A percentile compares a stretch with the other conserved stretches of the same genome.
These are phyloP conservation scores for Clepsis dumicolana DNA, from an alignment of 2,888 invertebrate species.

Conservation along the genomic window DNA sequence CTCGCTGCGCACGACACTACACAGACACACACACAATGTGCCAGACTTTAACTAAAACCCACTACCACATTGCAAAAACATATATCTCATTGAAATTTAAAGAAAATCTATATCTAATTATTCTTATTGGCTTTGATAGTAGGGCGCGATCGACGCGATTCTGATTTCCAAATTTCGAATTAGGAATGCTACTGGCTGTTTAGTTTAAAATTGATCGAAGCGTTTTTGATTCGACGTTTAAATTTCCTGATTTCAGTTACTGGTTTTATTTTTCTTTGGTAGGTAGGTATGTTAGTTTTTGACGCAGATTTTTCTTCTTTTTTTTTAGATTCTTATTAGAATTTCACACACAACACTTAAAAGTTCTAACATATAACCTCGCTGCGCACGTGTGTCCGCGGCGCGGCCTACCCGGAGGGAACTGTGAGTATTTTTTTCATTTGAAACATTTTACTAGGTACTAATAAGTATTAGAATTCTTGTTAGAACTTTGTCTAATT, in stretches of 20 bases:
- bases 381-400: constrained; percentile 73
- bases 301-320: neutral
- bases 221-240: constrained; percentile 16
- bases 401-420: constrained; percentile 67
- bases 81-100: neutral
- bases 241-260: constrained; percentile 6
- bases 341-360: constrained; percentile 13
- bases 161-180: neutral
- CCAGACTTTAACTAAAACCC: neutral
- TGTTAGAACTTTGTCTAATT: no score
- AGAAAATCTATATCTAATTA: neutral
- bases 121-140: neutral
- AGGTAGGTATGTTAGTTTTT: neutral
- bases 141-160: neutral
- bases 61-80: constrained; percentile 42
- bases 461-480: neutral
- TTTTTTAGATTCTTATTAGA: constrained; percentile 28
- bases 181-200: neutral
- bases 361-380: constrained; percentile 41
- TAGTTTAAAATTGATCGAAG: neutral
- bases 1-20: constrained; percentile 63
- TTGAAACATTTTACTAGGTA: constrained; percentile 34
- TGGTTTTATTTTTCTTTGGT: neutral
- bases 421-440: constrained; percentile 64
- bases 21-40: constrained; percentile 46